These are phyloP conservation scores for Spilarctia lutea DNA, from an alignment of 2,888 invertebrate species.

Conservation along the genomic window DNA sequence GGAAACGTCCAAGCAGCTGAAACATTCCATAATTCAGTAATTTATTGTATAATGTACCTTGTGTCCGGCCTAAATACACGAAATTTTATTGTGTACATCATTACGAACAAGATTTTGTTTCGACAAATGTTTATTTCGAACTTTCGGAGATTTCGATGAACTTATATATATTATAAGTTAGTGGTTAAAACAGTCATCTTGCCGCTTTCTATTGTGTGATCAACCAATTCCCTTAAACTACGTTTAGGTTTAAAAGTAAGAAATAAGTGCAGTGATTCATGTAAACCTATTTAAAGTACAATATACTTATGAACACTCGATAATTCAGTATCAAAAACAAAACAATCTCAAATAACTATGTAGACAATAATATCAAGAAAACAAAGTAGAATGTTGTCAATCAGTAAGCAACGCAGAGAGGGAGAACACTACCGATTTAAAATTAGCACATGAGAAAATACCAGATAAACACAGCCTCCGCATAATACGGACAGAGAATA, in stretches of 20 bases:
- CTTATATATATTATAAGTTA: too few species aligned
- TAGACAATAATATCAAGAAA: background rate
- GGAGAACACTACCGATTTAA: conserved; percentile 1
- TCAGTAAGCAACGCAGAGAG: background rate
- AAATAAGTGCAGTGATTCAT: background rate
- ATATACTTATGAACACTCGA: too few species aligned
- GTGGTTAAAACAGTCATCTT: too few species aligned
- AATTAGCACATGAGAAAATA: background rate
- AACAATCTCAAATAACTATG: background rate
- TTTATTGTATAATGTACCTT: conserved; percentile 5
- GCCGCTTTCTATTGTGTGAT: too few species aligned
- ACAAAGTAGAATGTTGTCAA: background rate
- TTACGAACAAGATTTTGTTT: too few species aligned
- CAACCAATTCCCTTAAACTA: too few species aligned
- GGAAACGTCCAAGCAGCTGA: too few species aligned
- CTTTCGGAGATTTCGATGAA: background rate
- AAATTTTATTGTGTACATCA: background rate
- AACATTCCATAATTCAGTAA: too few species aligned
- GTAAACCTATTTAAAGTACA: background rate
- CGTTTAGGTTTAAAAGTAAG: too few species aligned
- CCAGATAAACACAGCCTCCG: background rate
- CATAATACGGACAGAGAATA: background rate
- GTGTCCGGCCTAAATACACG: background rate
- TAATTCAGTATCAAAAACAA: background rate
- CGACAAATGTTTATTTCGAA: too few species aligned